phyloP scores from a whole-genome alignment of 2,888 invertebrate species.

The Pyrrhosoma nymphula region DNA sequence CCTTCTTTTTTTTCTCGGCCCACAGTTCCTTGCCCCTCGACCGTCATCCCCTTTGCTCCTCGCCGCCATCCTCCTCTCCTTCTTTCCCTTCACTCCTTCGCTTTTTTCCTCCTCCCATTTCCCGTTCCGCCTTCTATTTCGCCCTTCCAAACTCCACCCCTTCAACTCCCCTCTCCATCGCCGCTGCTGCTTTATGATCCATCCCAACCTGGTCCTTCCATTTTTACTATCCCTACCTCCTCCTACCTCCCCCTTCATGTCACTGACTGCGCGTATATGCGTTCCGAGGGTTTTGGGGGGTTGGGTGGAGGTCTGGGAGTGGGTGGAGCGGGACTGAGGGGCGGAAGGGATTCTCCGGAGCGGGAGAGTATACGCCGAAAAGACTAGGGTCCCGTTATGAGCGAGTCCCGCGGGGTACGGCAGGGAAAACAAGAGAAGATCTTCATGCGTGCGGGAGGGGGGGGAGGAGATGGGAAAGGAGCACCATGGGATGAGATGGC shows the following conservation, averaged over 20 bases:
- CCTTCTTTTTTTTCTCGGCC: neutral
- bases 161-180: neutral
- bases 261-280: constrained; percentile 2
- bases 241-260: neutral
- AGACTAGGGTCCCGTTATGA: constrained; percentile 60
- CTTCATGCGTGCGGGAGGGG: constrained; percentile 24
- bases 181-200: constrained; percentile 46
- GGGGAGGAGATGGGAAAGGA: neutral
- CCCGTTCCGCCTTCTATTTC: neutral
- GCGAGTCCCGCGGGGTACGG: constrained; percentile 43
- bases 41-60: neutral
- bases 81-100: neutral
- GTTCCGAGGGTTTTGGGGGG: neutral
- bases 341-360: neutral
- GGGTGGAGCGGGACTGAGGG: too few relatives aligned
- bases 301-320: neutral
- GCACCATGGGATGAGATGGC: neutral
- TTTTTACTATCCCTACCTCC: constrained; percentile 32
- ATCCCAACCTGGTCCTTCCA: constrained; percentile 50
- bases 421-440: constrained; percentile 57
- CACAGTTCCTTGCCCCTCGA: neutral
- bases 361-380: neutral
- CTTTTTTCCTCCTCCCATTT: neutral
- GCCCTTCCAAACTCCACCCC: neutral
- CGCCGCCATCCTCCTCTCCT: neutral